Evolutionary conservation across 92 coral and sea anemone species (phyloP), one percentile per base, ranked within the genome.

Genomic region (Phenganax stokvisi): DNA sequence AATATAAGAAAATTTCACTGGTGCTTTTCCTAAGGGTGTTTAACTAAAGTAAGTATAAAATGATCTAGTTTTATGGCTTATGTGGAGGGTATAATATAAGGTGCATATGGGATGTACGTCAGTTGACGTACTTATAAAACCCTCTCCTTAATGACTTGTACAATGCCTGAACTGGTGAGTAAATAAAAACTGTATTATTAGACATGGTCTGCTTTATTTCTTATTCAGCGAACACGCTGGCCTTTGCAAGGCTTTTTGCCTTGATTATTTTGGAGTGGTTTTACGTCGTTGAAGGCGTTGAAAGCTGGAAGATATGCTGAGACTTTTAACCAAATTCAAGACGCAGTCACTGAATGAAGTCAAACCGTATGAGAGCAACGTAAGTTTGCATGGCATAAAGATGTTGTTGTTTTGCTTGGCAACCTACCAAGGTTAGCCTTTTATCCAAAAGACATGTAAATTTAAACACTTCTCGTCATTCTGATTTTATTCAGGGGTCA

Each of bases 271-370:
- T 79, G 55, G 57, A 72, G 62, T n/a, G 4, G 15, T 57, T 59
- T 80, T 64, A 69, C 80, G 57, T 57, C 85, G 25, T 72, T 85
- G 54, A 84, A 85, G 11, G 15, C 16, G 1, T 68, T n/a, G 44
- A 64, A 30, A 64, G 20, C 20, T 16, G 37, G 8, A 64, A 88
- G 87, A 82, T 76, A 96, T 96, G 99, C 92, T 96, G 89, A 96
- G 89, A 88, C 89, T 92, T 37, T 84, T 96, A 62, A 91, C 99
- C 31, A 96, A 96, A 85, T 90, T 96, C 85, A 96, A 89, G 83
- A 96, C 90, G 84, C 99, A 96, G 81, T 96, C 99, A 67, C 87
- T 96, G 80, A 96, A 96, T 86, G 99, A 96, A 96, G 99, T 96
- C 82, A 92, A 86, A 71, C 99, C 99, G 8, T 96, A 86, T 80